Evolutionary conservation across 1,140 invertebrate genomes (phyloP), one percentile per base, ranked within the genome.

Genomic region (Leptopilina clavipes): DNA sequence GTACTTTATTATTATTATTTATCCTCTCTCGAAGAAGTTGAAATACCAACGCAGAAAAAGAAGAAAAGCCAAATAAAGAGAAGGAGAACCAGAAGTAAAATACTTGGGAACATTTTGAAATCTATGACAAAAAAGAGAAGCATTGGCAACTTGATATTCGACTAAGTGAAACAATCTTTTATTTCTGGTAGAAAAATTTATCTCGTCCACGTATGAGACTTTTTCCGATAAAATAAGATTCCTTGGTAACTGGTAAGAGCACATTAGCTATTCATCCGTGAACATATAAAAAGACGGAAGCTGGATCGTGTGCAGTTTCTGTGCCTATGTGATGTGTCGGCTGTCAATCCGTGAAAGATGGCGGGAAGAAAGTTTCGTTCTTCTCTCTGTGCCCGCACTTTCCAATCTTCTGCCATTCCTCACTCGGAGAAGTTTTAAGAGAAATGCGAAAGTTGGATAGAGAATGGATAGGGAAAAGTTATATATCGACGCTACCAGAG

Each of bases 401-500:
- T 65, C 74, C 22, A 72, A 1, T 31, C 56, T 54, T 40, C 75
- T 76, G 70, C 79, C 65, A 77, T 72, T 45, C 79, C 70, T 76
- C 70, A 80, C 59, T 54, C 74, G 75, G 81, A 76, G 78, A 89
- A 89, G 84, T 89, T 88, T 88, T 85, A 84, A 87, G 85, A 87
- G 86, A 87, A 88, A 87, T 88, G 86, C 86, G 84, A 88, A 89
- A 89, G 86, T 88, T 89, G 79, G 86, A 87, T 87, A 86, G 84
- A 88, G 87, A 88, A 87, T 87, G 86, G 85, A 86, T 87, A 88
- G 84, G 86, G 80, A 76, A 83, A 80, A 86, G 86, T 85, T 88
- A 89, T 89, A 85, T 86, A 87, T 87, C 85, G 86, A 88, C 84
- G 81, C 79, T 81, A 84, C 80, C 76, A 81, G 84, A 85, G 84